Evolutionary conservation across 2,888 invertebrate genomes (phyloP), one percentile per base, ranked within the genome.

Genomic region (Petrolisthes cinctipes): DNA sequence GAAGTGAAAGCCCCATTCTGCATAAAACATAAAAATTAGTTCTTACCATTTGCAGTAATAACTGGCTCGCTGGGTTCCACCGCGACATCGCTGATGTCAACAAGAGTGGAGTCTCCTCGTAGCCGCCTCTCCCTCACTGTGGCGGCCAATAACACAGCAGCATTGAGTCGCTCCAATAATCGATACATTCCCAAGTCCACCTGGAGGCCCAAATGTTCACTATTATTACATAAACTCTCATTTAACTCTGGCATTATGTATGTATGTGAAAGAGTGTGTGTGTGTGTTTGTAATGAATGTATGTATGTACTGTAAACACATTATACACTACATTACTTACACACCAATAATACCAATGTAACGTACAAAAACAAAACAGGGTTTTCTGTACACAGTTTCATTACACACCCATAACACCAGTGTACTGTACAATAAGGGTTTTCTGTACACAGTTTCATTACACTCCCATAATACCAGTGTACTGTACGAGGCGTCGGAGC

Each of bases 31-130:
- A 82, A 20, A 23, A 61, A 7, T 37, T n/a, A 53, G 9, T 20
- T 53, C 66, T 53, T 57, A 76, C 85, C 51, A 88, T 85, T 85
- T 53, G 85, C 73, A 11, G 88, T 88, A 66, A 88, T 82, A 71
- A 88, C 75, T 6, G 88, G 85, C 75, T 88, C 88, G 82, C 82
- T 82, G 56, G 88, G 85, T 57, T 88, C 88, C 20, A 88, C 57
- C 11, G 85, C 51, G 54, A 88, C 84, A 71, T 88, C 88, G 4
- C 56, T 88, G 37, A 88, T 61, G 53, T 88, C 88, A 56, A 88
- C 68, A n/a, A 73, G 14, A 14, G 82, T 56, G 17, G 81, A 81
- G 66, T 88, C 87, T n/a, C 87, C 84, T 17, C 87, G 87, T 68
- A 88, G 9, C 23, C 87, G 81, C 54, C 84, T 66, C 66, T 88